Evolutionary conservation across 64 coral and sea anemone genomes (phyloP).

Genomic region (Pocillopora damicornis): DNA sequence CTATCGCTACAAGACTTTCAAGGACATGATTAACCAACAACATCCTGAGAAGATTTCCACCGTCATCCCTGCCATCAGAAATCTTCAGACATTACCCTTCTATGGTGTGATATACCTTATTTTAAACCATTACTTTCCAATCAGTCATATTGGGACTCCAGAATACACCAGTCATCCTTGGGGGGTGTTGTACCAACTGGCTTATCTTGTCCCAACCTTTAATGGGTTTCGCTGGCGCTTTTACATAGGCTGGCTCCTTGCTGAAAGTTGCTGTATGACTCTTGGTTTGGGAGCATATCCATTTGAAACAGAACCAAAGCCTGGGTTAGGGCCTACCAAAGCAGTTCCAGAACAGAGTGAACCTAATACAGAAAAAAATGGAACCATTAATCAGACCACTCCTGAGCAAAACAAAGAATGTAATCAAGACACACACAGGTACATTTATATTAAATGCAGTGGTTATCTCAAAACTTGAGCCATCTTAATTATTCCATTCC

Average conservation of each 20-base stretch:
- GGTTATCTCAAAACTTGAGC: not conserved
- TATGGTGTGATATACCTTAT: slow-evolving; percentile 62
- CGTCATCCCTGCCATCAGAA: slow-evolving; percentile 58
- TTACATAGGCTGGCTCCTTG: slow-evolving; percentile 95
- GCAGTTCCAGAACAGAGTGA: slow-evolving; percentile 26
- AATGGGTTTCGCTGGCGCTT: slow-evolving; percentile 92
- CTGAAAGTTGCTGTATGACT: slow-evolving; percentile 83
- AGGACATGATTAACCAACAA: slow-evolving; percentile 85
- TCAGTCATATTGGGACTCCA: slow-evolving; percentile 70
- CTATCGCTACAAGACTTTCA: slow-evolving; percentile 91
- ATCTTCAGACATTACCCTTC: slow-evolving; percentile 52
- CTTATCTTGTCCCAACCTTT: slow-evolving; percentile 88
- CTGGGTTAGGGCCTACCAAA: slow-evolving; percentile 87
- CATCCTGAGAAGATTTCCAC: slow-evolving; percentile 68
- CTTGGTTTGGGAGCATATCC: slow-evolving; percentile 91
- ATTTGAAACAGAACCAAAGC: slow-evolving; percentile 68
- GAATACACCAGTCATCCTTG: slow-evolving; percentile 75
- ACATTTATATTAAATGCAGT: not conserved
- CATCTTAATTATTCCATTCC: no score
- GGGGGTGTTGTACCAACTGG: slow-evolving; percentile 74
- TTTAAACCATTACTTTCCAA: slow-evolving; percentile 74
- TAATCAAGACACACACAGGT: slow-evolving; percentile 75
- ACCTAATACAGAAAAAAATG: not conserved
- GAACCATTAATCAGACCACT: slow-evolving; percentile 20
- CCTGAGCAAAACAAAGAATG: not conserved